Percentiles rank a stretch among this genome's conserved stretches.
Evolutionary conservation across 2,888 invertebrate species (phyloP).

Genomic region (Monochamus alternatus): DNA sequence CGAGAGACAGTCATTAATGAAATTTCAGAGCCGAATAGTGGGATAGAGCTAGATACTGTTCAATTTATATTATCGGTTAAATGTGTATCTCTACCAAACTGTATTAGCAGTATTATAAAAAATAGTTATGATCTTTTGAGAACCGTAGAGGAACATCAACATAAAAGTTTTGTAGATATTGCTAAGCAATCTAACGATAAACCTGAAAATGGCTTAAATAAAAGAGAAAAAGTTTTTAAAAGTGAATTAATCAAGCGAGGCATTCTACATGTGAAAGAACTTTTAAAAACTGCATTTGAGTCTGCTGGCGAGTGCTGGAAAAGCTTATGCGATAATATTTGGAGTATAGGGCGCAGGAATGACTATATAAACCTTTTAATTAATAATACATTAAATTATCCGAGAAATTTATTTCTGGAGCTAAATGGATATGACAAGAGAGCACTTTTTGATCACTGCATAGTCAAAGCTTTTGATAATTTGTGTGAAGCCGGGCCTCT

Average conservation of each 20-base stretch:
- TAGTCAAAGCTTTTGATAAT: conserved; percentile 90
- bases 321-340: conserved; percentile 77
- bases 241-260: conserved; percentile 55
- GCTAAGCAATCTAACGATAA: conserved; percentile 56
- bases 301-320: conserved; percentile 70
- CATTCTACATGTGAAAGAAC: conserved; percentile 69
- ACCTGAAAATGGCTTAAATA: background rate
- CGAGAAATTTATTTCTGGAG: conserved; percentile 73
- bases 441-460: conserved; percentile 82
- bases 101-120: conserved; percentile 82
- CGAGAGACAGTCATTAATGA: conserved; percentile 92
- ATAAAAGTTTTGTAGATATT: conserved; percentile 59
- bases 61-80: conserved; percentile 77
- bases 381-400: conserved; percentile 83
- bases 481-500: conserved; percentile 91
- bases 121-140: conserved; percentile 81
- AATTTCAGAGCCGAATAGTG: conserved; percentile 74
- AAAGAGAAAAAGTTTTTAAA: conserved; percentile 58
- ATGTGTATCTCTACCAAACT: conserved; percentile 84
- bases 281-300: conserved; percentile 76
- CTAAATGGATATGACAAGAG: conserved; percentile 72
- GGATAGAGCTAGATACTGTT: conserved; percentile 47
- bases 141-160: conserved; percentile 71
- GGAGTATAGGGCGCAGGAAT: conserved; percentile 93
- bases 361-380: conserved; percentile 93